Base-by-base conservation (phyloP, 2,113 vertebrate genomes). In the Mixornis gularis region DNA sequence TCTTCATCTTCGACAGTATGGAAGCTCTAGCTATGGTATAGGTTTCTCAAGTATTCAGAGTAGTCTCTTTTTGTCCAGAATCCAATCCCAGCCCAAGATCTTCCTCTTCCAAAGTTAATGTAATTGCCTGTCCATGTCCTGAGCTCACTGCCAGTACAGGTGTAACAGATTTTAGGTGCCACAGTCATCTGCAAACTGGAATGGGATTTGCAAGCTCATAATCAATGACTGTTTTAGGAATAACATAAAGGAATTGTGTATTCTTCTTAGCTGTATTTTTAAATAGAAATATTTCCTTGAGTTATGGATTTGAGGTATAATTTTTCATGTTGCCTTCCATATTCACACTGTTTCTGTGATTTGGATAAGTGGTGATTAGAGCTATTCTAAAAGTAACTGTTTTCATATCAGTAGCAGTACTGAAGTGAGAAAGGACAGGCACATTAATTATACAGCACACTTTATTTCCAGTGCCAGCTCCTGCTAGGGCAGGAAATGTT, bases 311-410 rank as follows among this genome's bases (percentile, higher is more conserved):
- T 70, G 41, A 88, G 43, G 22, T 85, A 16, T 68, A 76, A 69
- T 46, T 95, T 97, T 95, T 95, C 73, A 65, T 82, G 71, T 95
- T 96, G 60, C 64, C 79, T 89, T 95, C 95, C 36, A 34, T 60
- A 90, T 83, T 74, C 27, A 10, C 27, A 6, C 65, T 53, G 30
- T 74, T 94, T 74, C 79, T 74, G 52, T 93, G 89, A 91, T 70
- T 78, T 52, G 48, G 92, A 79, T 60, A 62, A 93, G 65, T 56
- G 49, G 80, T 89, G 76, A 80, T 95, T 90, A 88, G 60, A 74
- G 62, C 56, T 94, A 55, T 84, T 92, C 73, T 83, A 88, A 95
- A 89, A 93, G 58, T 76, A 73, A 84, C 90, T 96, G 64, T 90
- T 94, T 95, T 56, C 84, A 60, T 87, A 87, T 71, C 80, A 64